Base-by-base conservation (phyloP, 2,113 vertebrate species). In the Rhea pennata region DNA sequence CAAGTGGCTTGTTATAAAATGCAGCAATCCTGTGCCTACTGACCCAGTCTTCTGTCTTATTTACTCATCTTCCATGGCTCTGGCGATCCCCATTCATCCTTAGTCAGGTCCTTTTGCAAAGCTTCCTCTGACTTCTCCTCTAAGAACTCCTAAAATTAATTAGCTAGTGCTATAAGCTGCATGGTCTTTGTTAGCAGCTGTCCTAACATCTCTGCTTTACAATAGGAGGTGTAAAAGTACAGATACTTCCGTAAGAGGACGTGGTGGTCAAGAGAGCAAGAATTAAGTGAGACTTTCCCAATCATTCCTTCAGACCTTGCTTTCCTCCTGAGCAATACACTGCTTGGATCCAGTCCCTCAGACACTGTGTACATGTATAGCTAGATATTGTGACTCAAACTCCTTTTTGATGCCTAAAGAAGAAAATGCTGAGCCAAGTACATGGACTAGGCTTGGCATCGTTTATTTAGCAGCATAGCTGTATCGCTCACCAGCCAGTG, bases 401-500 rank as follows among this genome's bases (percentile, higher is more conserved):
- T 64, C 70, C 36, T 59, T 64, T 73, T 31, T 46, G 58, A 69
- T 77, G 44, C 16, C 78, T 54, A 44, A 39, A 36, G 74, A 42
- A 44, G 59, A 73, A 51, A 69, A 11, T 64, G 59, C 53, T 84
- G 65, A 64, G 36, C 42, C 42, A 44, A 4, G 1, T 39, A 64
- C 24, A 42, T 73, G 58, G 69, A 42, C 40, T 27, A 48, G 59
- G 9, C 16, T 53, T 73, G 59, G 9, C 39, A 29, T 39, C 10
- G 12, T 23, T 84, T 65, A 44, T 44, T 42, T 1, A 23, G 74
- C 69, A 67, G 26, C 0, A 1, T 17, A 19, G 24, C 64, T 22
- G 6, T 56, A 10, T 20, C 50, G 33, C 39, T 44, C 0, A 0
- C 39, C 0, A 1, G 39, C 8, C 69, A 8, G 74, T 21, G 64